These are phyloP conservation scores for Amiota mariae DNA, from an alignment of 2,888 invertebrate species.

Conservation along the genomic window DNA sequence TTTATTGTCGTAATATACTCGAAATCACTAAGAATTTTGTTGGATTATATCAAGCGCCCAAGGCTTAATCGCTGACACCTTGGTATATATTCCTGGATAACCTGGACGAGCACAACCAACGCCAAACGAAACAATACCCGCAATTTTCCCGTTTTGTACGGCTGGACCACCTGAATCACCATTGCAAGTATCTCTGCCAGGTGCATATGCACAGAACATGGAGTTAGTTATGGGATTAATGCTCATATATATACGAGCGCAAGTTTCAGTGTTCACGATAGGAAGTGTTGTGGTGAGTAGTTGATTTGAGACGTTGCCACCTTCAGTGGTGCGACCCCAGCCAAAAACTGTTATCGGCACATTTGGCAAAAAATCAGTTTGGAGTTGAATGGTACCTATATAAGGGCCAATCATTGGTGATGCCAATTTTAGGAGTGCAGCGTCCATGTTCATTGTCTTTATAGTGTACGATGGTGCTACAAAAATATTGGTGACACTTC, in stretches of 20 bases:
- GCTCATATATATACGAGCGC: conserved; percentile 43
- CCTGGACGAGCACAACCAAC: conserved; percentile 73
- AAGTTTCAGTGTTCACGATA: conserved; percentile 44
- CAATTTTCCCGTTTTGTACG: conserved; percentile 56
- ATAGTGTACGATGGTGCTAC: conserved; percentile 50
- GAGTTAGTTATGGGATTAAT: conserved; percentile 50
- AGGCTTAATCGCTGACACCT: conserved; percentile 74
- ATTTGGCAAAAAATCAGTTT: conserved; percentile 43
- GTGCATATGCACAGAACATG: conserved; percentile 65
- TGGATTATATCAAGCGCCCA: conserved; percentile 44
- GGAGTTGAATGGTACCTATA: conserved; percentile 56
- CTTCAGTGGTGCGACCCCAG: conserved; percentile 50
- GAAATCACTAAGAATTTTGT: conserved; percentile 40
- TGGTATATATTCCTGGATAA: conserved; percentile 85
- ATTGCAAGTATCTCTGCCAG: conserved; percentile 59
- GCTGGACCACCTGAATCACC: conserved; percentile 71
- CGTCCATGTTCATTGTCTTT: conserved; percentile 56
- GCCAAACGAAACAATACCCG: conserved; percentile 81
- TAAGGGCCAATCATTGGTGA: conserved; percentile 49
- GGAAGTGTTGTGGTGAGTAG: conserved; percentile 53
- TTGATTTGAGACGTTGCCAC: conserved; percentile 42
- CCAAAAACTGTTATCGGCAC: conserved; percentile 52
- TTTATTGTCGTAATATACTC: too few species aligned
- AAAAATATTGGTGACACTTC: conserved; percentile 40
- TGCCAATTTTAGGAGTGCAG: conserved; percentile 54